phyloP scores from a whole-genome alignment of 2,797 vertebrate species.

The Labroides dimidiatus region DNA sequence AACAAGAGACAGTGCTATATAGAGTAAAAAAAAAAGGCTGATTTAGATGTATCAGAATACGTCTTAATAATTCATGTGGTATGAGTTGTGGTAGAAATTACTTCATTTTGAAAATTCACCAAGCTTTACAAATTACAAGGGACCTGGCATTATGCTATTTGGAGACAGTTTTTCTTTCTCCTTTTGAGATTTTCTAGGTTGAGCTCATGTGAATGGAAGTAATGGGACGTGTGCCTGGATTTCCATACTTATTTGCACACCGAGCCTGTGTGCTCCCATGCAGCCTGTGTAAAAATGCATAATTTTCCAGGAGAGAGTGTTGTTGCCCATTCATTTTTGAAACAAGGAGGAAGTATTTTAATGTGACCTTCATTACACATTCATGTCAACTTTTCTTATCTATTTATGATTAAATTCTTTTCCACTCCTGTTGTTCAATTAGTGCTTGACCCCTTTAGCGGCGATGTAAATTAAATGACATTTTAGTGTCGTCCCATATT shows the following conservation, averaged over 20 bases:
- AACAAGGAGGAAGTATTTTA: constrained; percentile 90
- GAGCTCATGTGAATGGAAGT: constrained; percentile 57
- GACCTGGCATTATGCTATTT: constrained; percentile 34
- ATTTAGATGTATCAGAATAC: background rate
- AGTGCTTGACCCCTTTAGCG: constrained; percentile 99
- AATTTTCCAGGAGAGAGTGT: constrained; percentile 68
- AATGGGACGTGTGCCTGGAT: constrained; percentile 67
- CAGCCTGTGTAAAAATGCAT: constrained; percentile 57
- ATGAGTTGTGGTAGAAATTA: constrained; percentile 3
- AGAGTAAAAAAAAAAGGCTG: background rate
- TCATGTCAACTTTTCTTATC: constrained; percentile 98
- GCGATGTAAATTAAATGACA: constrained; percentile 99
- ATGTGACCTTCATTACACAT: constrained; percentile 99
- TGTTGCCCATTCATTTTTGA: constrained; percentile 86
- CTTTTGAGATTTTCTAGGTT: constrained; percentile 37
- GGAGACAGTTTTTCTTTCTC: constrained; percentile 29
- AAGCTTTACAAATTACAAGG: constrained; percentile 13
- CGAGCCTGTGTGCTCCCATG: constrained; percentile 46
- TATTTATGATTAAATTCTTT: constrained; percentile 90
- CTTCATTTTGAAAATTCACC: background rate
- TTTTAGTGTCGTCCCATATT: constrained; percentile 99
- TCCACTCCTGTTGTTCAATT: constrained; percentile 99
- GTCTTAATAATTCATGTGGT: constrained; percentile 9
- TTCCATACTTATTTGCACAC: constrained; percentile 73
- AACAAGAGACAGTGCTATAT: constrained; percentile 23